Base-by-base conservation (phyloP, 2,113 vertebrate species). In the Hyperoodon ampullatus region DNA sequence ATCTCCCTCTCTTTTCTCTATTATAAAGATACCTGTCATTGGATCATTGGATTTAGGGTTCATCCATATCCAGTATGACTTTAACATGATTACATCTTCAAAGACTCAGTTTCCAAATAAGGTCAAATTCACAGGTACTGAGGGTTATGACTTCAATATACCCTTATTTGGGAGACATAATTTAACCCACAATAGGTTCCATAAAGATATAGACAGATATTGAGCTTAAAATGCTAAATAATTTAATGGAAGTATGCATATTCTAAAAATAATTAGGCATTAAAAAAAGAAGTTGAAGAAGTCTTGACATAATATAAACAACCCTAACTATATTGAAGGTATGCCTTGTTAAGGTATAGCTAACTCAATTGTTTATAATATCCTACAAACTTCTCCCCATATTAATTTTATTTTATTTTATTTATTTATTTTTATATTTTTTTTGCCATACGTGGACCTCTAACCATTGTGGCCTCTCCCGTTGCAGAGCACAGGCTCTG, bases 381-480 rank as follows among this genome's bases (percentile, higher is more conserved):
- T 70, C 50, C 24, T 50, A 58, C 35, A 88, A 26, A 16, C 2
- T 26, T 11, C 47, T 68, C 19, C 4, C 3, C 39, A 58, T 30
- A 21, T 70, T 89, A 30, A 70, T 42, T 87, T 50, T 50, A n/a
- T 50, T 47, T 12, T 4, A 39, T 39, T 39, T 39, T 39, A 39
- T 39, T 39, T 39, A 39, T 39, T 39, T 39, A 39, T 39, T 39
- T 39, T 39, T 39, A n/a, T 39, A 39, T 39, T 44, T 47, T 13
- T 47, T 50, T 44, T 50, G 13, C 12, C 12, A 2, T 13, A 50
- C 12, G 3, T 0, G 1, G 47, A 2, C 47, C 47, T 50, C 47
- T 50, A 12, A 13, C 12, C 3, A 0, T 50, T 50, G 47, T 50
- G 47, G 47, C 47, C 47, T 50, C 47, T 50, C 3, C 47, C 11